phyloP scores from a whole-genome alignment of 1,140 invertebrate species.

The Cherax destructor region DNA sequence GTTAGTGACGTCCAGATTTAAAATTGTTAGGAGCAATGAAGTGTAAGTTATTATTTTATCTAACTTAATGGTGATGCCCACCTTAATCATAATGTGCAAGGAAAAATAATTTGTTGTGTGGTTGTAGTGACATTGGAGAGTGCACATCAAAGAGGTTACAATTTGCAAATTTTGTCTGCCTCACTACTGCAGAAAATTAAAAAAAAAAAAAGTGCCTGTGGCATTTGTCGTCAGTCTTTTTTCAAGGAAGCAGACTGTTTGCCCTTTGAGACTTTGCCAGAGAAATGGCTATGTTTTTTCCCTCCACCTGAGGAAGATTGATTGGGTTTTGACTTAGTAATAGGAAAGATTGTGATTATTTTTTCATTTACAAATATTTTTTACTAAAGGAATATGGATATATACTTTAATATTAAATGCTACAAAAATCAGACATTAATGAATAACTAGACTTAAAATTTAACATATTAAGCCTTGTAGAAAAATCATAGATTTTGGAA shows the following conservation, averaged over 20 bases:
- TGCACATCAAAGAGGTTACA: constrained; percentile 25
- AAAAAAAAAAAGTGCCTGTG: constrained; percentile 47
- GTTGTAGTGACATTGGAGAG: constrained; percentile 13
- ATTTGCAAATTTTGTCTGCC: constrained; percentile 49
- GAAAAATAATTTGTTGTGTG: neutral
- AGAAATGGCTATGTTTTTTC: neutral
- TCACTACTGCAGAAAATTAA: constrained; percentile 18
- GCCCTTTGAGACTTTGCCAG: constrained; percentile 8
- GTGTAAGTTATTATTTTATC: too few species aligned
- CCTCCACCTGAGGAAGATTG: neutral
- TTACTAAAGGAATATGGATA: neutral
- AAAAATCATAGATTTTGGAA: too few species aligned
- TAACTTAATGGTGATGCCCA: too few species aligned
- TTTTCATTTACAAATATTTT: neutral
- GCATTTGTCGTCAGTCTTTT: constrained; percentile 42
- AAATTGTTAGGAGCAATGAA: neutral
- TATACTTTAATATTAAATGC: neutral
- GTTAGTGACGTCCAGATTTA: neutral
- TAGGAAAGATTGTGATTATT: neutral
- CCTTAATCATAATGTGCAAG: neutral
- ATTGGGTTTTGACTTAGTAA: neutral
- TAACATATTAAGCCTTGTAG: neutral
- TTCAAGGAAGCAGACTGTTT: neutral
- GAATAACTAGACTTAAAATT: neutral
- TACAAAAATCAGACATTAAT: neutral